phyloP scores from a whole-genome alignment of 2,113 vertebrate species.

The Spea bombifrons region DNA sequence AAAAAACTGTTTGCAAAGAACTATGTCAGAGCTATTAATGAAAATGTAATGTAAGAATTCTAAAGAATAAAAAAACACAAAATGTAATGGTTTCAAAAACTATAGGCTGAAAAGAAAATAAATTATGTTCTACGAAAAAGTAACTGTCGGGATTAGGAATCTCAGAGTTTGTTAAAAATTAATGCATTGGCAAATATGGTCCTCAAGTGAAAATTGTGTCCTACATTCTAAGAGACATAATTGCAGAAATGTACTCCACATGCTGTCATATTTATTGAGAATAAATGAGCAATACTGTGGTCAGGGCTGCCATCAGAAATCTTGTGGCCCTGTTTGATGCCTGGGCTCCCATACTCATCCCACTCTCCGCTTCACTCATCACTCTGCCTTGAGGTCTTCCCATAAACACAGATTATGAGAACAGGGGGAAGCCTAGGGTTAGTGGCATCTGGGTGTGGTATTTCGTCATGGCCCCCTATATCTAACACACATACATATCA shows the following conservation, averaged over 20 bases:
- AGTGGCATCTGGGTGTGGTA: too few relatives aligned
- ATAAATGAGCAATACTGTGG: conserved; percentile 9
- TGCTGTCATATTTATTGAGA: conserved; percentile 45
- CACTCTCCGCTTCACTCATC: too few relatives aligned
- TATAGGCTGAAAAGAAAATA: neutral
- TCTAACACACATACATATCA: too few relatives aligned
- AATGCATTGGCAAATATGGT: conserved; percentile 44
- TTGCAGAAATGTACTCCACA: conserved; percentile 15
- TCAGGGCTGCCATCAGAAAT: neutral
- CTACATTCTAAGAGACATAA: conserved; percentile 49
- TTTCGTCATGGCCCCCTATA: too few relatives aligned
- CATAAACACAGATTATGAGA: too few relatives aligned
- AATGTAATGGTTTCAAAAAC: conserved; percentile 19
- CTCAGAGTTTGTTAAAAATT: conserved; percentile 51
- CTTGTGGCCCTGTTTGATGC: neutral
- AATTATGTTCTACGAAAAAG: conserved; percentile 46
- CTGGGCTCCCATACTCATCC: too few relatives aligned
- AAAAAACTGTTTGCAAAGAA: conserved; percentile 4
- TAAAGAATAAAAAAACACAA: conserved; percentile 10
- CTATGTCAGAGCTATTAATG: conserved; percentile 19
- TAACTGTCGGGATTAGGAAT: conserved; percentile 41
- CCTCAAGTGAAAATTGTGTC: conserved; percentile 51
- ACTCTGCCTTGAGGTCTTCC: too few relatives aligned
- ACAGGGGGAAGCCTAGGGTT: too few relatives aligned
- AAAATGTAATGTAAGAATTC: conserved; percentile 21